Evolutionary conservation across 2,888 invertebrate genomes (phyloP).

Genomic region (Drosophila eohydei): DNA sequence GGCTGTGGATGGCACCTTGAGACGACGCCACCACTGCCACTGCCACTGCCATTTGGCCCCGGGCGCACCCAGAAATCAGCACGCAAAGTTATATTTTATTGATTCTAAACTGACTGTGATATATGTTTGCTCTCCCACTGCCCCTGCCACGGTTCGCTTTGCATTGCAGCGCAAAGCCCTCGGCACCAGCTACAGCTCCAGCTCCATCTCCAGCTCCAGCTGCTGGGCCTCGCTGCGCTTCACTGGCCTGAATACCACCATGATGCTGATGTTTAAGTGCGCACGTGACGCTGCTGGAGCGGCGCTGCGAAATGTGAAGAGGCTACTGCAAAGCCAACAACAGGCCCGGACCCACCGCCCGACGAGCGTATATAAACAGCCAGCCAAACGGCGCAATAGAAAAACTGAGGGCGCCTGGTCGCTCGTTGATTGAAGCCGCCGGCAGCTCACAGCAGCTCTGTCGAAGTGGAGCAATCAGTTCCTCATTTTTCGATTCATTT

Average conservation of each 20-base stretch:
- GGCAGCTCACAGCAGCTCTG: conserved; percentile 10
- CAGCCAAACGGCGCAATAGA: neutral
- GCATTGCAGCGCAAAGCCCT: conserved; percentile 34
- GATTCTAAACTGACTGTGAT: conserved; percentile 77
- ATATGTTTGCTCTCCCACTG: conserved; percentile 38
- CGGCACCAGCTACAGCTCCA: conserved; percentile 6
- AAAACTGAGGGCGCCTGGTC: neutral
- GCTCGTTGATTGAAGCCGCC: conserved; percentile 10
- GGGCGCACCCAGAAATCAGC: conserved; percentile 65
- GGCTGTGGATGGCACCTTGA: conserved; percentile 54
- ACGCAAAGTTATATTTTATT: conserved; percentile 78
- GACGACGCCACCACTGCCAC: conserved; percentile 24
- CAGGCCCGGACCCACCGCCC: conserved; percentile 2
- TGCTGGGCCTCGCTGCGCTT: conserved; percentile 52
- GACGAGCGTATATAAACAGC: conserved; percentile 13
- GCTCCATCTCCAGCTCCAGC: neutral
- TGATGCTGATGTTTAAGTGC: conserved; percentile 73
- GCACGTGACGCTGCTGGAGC: conserved; percentile 63
- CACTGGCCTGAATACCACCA: conserved; percentile 69
- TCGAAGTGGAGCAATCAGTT: conserved; percentile 65
- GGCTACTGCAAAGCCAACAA: conserved; percentile 25
- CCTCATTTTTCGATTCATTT: conserved; percentile 3
- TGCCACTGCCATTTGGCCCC: conserved; percentile 37
- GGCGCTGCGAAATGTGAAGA: conserved; percentile 30
- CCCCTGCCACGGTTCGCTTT: neutral